These are phyloP conservation scores for Aporophyla lueneburgensis DNA, from an alignment of 2,888 invertebrate genomes.

Conservation along the genomic window DNA sequence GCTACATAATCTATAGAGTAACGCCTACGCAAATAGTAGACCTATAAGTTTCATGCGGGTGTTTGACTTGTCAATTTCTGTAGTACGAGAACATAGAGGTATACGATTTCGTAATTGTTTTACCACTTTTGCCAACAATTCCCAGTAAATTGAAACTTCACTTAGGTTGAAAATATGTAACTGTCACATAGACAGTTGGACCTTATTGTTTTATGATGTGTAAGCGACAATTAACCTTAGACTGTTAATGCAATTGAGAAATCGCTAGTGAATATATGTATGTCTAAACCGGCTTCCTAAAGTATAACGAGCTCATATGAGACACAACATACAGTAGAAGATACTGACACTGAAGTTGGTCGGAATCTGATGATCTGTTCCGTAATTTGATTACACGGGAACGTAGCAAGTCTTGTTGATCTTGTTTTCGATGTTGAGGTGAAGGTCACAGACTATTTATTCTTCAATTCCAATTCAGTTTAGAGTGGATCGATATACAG, in stretches of 20 bases:
- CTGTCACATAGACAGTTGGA: not conserved
- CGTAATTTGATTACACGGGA: not conserved
- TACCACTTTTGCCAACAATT: not conserved
- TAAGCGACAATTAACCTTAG: not conserved
- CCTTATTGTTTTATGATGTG: not conserved
- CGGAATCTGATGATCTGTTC: not conserved
- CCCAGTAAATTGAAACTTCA: constrained; percentile 2
- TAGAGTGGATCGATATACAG: constrained; percentile 15
- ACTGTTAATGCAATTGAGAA: not conserved
- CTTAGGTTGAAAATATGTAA: constrained; percentile 3
- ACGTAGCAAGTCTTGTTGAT: not conserved
- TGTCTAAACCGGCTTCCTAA: not conserved
- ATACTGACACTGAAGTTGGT: not conserved
- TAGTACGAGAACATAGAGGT: constrained; percentile 8
- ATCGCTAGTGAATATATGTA: not conserved
- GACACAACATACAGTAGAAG: not conserved
- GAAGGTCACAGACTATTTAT: not conserved
- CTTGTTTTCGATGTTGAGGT: constrained; percentile 6
- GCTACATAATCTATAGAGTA: constrained; percentile 39
- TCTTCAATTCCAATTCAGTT: not conserved
- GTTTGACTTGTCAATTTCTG: constrained; percentile 40
- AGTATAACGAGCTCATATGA: not conserved
- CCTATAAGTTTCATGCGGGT: constrained; percentile 49
- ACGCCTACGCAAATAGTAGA: constrained; percentile 38
- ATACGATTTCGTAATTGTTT: not conserved